Base-by-base conservation (phyloP, 2,888 invertebrate species). In the Oasisia sp. region DNA sequence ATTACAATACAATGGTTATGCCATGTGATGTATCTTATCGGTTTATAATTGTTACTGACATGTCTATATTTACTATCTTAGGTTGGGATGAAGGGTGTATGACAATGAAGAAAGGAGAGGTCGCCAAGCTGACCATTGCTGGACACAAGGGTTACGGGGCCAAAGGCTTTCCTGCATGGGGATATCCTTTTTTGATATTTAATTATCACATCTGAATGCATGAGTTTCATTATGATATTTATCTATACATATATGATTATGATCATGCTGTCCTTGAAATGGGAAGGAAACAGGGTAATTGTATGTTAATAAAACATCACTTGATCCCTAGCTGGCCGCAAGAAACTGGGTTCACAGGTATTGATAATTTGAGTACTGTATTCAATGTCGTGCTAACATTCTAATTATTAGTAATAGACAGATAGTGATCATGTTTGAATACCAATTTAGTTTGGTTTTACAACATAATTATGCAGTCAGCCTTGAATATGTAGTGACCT, bases 41-140 rank as follows among this genome's bases (percentile, higher is more conserved):
- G n/a, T 14, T 50, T 27, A 89, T 91, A 32, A 32, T 92, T 32
- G 45, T 44, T 32, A 32, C 38, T 91, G n/a, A 32, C 9, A n/a
- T 50, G 32, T 91, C 45, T 32, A 32, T 44, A 58, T 74, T 89
- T 92, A 90, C n/a, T n/a, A 9, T 91, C 91, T 12, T 91, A 93
- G 93, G 93, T 44, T 93, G 93, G 93, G 93, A 93, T 92, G 92
- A 93, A 44, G 93, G 93, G 19, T 93, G 93, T 91, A 91, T 93
- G 89, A 92, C 93, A 8, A 93, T 93, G 93, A 89, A 50, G 89
- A 89, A 92, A 74, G 93, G 93, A 38, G 93, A 93, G 89, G 89
- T 91, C 19, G 91, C 93, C 9, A 12, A 50, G n/a, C 92, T 93
- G 32, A 92, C 92, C 19, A 56, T 93, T 44, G 74, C 50, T 12